Base-by-base conservation (phyloP, 2,888 invertebrate species). In the Drosophila villosipedis region DNA sequence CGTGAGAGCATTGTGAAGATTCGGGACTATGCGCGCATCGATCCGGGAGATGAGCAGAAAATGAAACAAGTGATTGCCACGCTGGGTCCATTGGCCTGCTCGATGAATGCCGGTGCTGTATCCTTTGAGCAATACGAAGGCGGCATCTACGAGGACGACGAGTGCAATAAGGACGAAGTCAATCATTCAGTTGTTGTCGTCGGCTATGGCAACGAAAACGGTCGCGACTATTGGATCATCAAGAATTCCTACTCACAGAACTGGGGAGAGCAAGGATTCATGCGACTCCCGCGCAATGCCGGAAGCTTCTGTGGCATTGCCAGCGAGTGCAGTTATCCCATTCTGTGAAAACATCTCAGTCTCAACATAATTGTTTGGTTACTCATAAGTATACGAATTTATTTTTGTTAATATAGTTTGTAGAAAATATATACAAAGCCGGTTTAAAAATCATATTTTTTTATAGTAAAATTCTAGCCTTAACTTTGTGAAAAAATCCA, bases 241-340 rank as follows among this genome's bases (percentile, higher is more conserved):
- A 93, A 93, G 71, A 93, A 93, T 65, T 93, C 93, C 0, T 93
- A 92, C 68, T 92, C 93, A 0, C 79, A 91, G 31, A 92, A 92
- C 68, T 93, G 93, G 93, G 93, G 93, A 19, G 93, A 93, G 64
- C 79, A 82, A 50, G 93, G 93, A 35, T 93, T 91, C 59, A 92
- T 93, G 85, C 91, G 90, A 30, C 31, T 93, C 4, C 80, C 89
- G 5, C 87, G 93, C 7, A 93, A 93, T 79, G 79, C 78, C 4
- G 84, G 91, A 52, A 91, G 91, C 69, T 93, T 92, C 74, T 93
- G 93, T 62, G 93, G 93, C 55, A 92, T 93, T 37, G 92, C 93
- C 62, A 92, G 87, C 28, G 93, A 93, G 66, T 93, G 92, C 78
- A 93, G 93, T 69, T 93, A 93, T 78, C 93, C 93, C 30, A 84